Evolutionary conservation across 2,888 invertebrate species (phyloP).

Genomic region (Tachina lurida): DNA sequence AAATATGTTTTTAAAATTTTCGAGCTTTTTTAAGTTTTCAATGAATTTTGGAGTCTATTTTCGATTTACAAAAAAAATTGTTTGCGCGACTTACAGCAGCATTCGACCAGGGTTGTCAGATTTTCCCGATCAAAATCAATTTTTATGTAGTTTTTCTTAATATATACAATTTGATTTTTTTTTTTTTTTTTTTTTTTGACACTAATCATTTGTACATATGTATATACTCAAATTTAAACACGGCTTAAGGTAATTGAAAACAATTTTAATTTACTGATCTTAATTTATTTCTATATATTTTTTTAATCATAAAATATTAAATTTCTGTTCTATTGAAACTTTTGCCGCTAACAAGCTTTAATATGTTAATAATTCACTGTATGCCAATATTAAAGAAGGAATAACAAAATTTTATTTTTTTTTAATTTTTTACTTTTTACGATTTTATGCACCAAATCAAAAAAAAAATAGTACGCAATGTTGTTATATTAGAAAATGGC

Average conservation of each 20-base stretch:
- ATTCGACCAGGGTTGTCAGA: too few relatives aligned
- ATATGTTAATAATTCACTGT: not conserved
- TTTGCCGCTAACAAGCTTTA: not conserved
- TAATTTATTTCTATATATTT: not conserved
- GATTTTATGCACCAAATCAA: conserved; percentile 25
- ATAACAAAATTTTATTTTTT: conserved; percentile 7
- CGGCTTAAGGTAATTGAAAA: not conserved
- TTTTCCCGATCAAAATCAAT: too few relatives aligned
- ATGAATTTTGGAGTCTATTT: too few relatives aligned
- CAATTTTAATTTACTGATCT: not conserved
- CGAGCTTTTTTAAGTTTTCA: too few relatives aligned
- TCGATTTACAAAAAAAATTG: too few relatives aligned
- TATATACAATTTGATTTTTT: too few relatives aligned
- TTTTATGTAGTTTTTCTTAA: too few relatives aligned
- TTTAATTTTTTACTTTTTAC: conserved; percentile 41
- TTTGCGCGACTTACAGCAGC: too few relatives aligned
- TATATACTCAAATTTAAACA: not conserved
- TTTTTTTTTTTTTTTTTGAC: too few relatives aligned
- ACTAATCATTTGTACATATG: not conserved
- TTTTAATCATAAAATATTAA: not conserved
- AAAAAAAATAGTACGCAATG: conserved; percentile 63
- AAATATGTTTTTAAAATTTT: too few relatives aligned
- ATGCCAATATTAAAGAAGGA: not conserved
- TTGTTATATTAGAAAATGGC: conserved; percentile 68
- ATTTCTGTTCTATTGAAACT: not conserved